Conservation (phyloP, 2,888 invertebrate species). For the Mongoloraphidia duomilia region DNA sequence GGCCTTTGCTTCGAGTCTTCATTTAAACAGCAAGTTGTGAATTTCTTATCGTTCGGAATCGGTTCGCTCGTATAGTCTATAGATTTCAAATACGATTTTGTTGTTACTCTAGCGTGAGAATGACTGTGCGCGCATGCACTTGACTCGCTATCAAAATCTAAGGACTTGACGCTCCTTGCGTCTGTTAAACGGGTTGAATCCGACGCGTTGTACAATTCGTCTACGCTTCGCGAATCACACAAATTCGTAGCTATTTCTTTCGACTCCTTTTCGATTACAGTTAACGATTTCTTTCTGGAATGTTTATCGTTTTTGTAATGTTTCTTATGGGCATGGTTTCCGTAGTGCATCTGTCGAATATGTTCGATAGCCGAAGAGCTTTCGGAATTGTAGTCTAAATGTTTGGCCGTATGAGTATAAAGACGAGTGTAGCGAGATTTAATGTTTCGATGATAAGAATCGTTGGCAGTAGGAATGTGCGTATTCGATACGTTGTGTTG, state of each 20-base stretch:
- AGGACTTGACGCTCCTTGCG: constrained; percentile 51
- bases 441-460: constrained; percentile 19
- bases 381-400: constrained; percentile 42
- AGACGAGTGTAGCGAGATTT: constrained; percentile 16
- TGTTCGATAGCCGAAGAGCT: constrained; percentile 40
- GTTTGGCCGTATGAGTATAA: constrained; percentile 25
- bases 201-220: constrained; percentile 31
- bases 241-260: constrained; percentile 24
- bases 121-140: constrained; percentile 18
- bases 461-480: constrained; percentile 26
- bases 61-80: constrained; percentile 45
- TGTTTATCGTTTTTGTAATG: constrained; percentile 13
- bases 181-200: constrained; percentile 27
- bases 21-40: constrained; percentile 18
- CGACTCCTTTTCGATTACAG: constrained; percentile 38
- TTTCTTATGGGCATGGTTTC: constrained; percentile 15
- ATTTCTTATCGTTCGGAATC: constrained; percentile 32
- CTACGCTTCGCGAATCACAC: constrained; percentile 30
- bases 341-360: constrained; percentile 18
- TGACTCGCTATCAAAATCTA: constrained; percentile 63
- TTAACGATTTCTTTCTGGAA: constrained; percentile 38
- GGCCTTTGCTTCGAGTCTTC: constrained; percentile 45
- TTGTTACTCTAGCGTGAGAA: constrained; percentile 7
- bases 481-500: constrained; percentile 42
- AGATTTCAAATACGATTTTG: constrained; percentile 17